Percentiles rank a stretch among this genome's conserved stretches.
phyloP scores from a whole-genome alignment of 2,113 vertebrate genomes.

The Phyllostomus hastatus region DNA sequence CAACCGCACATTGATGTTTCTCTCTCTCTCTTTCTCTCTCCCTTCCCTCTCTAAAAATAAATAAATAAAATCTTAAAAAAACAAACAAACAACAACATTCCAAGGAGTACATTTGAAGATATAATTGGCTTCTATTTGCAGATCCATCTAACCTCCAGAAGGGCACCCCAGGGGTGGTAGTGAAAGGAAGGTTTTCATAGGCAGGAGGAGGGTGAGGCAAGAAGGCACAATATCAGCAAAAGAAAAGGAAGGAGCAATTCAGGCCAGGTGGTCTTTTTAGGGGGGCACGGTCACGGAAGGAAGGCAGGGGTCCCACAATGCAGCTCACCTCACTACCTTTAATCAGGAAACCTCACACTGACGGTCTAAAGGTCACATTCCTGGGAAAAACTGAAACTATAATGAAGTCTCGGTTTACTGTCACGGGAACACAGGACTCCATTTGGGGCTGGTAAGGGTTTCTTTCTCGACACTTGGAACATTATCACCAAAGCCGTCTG shows the following conservation, averaged over 20 bases:
- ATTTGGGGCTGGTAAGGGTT: not conserved
- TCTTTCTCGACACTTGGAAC: not conserved
- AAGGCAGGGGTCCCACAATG: not conserved
- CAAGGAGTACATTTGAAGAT: not conserved
- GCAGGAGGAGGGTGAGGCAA: not conserved
- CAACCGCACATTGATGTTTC: no score
- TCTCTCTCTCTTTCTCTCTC: no score
- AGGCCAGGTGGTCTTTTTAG: not conserved
- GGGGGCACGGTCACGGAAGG: not conserved
- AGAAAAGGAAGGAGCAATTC: not conserved
- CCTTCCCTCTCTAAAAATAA: no score
- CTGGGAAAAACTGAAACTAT: not conserved
- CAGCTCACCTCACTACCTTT: not conserved
- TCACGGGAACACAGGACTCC: not conserved
- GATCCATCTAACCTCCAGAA: not conserved
- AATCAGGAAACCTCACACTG: not conserved
- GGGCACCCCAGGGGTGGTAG: not conserved
- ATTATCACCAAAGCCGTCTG: not conserved
- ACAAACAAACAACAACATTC: not conserved
- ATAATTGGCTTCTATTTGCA: not conserved
- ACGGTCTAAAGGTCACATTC: not conserved
- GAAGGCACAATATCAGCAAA: not conserved
- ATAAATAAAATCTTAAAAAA: no score
- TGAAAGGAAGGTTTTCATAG: not conserved
- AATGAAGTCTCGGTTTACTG: not conserved